A percentile compares a stretch with the other conserved stretches of the same genome.
phyloP scores from a whole-genome alignment of 2,888 invertebrate genomes.

The Adelphocoris suturalis region DNA sequence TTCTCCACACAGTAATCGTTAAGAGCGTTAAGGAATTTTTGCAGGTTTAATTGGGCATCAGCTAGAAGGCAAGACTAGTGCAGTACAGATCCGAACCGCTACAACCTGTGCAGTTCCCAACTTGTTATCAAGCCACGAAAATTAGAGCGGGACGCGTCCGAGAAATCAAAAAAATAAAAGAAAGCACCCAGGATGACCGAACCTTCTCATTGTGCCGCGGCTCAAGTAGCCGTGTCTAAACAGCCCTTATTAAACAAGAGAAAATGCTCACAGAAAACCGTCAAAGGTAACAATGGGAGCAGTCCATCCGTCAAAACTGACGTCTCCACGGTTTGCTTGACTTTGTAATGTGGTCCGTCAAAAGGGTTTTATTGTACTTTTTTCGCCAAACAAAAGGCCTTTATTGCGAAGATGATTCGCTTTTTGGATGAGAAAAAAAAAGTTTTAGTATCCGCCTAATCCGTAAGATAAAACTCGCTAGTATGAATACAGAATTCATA shows the following conservation, averaged over 20 bases:
- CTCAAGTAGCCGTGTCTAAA: constrained; percentile 70
- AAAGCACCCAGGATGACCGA: constrained; percentile 45
- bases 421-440: neutral
- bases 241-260: constrained; percentile 64
- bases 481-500: too few species aligned
- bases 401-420: constrained; percentile 21
- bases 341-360: constrained; percentile 51
- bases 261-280: constrained; percentile 62
- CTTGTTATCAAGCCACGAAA: neutral
- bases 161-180: constrained; percentile 28
- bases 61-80: too few species aligned
- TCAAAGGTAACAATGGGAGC: constrained; percentile 27
- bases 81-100: too few species aligned
- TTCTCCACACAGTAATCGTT: too few species aligned
- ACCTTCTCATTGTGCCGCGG: constrained; percentile 63
- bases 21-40: too few species aligned
- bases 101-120: neutral
- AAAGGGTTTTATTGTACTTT: neutral
- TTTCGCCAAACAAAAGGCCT: constrained; percentile 20
- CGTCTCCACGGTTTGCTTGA: constrained; percentile 51
- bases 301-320: constrained; percentile 53
- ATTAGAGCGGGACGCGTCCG: constrained; percentile 6
- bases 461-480: too few species aligned
- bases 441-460: too few species aligned
- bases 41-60: too few species aligned